Conservation (phyloP, 2,113 vertebrate genomes). For the Piaya cayana region DNA sequence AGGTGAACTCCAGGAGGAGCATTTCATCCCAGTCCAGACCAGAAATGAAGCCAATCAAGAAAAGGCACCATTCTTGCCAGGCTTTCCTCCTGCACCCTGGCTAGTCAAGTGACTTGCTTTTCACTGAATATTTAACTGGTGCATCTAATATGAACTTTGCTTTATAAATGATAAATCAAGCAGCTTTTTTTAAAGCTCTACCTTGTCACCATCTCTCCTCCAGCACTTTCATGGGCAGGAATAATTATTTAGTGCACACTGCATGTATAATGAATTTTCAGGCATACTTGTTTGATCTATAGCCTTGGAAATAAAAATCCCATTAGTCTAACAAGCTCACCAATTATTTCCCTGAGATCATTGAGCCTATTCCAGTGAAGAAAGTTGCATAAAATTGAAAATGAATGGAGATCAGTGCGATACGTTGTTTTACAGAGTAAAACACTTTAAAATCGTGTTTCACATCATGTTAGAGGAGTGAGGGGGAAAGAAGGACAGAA, state of each 20-base stretch:
- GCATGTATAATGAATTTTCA: constrained; percentile 63
- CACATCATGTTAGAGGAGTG: background rate
- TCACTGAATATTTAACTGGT: background rate
- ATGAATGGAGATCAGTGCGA: constrained; percentile 2
- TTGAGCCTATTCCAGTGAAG: background rate
- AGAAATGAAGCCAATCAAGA: background rate
- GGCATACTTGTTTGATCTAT: constrained; percentile 66
- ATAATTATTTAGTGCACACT: constrained; percentile 56
- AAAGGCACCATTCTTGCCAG: background rate
- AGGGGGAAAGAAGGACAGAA: background rate
- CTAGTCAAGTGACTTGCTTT: background rate
- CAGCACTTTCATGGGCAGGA: constrained; percentile 32
- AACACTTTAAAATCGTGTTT: constrained; percentile 14
- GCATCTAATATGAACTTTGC: background rate
- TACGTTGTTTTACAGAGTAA: constrained; percentile 11
- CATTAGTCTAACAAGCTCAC: constrained; percentile 70
- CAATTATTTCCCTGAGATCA: constrained; percentile 57
- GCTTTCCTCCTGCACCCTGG: background rate
- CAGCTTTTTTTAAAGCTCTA: background rate
- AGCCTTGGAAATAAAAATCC: constrained; percentile 69
- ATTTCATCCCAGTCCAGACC: background rate
- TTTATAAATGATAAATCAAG: constrained; percentile 45
- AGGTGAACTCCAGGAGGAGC: background rate
- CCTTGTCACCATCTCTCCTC: constrained; percentile 52
- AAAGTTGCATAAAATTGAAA: constrained; percentile 49